Evolutionary conservation across 2,888 invertebrate genomes (phyloP), one percentile per base, ranked within the genome.

Genomic region (Dryococelus australis): DNA sequence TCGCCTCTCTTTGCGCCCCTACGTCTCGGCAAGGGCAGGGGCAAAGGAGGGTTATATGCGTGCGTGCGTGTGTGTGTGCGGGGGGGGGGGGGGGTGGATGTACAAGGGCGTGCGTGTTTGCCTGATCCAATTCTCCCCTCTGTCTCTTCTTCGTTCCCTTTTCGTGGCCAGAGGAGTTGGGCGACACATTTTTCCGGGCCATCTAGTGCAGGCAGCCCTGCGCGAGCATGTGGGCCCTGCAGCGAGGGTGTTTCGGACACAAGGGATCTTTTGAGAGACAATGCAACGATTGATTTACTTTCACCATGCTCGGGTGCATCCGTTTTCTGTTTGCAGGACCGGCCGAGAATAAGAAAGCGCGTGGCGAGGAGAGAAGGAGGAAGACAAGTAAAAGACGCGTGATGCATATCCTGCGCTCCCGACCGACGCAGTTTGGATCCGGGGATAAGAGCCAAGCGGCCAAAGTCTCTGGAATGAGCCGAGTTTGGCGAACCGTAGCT

Each of bases 31-130:
- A 16, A 47, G 65, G 24, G 65, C 8, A 16, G 65, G 65, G 65
- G 24, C n/a, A n/a, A n/a, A n/a, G n/a, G 65, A 65, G 65, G n/a
- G 24, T n/a, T 10, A 65, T 20, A 65, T 10, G 16, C 13, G 10
- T n/a, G 65, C 24, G 65, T n/a, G 65, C 20, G n/a, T 10, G 10
- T 3, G 65, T 65, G 65, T n/a, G 65, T 9, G n/a, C 4, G 65
- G 0, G 65, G 10, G 65, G 13, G 65, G 10, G 65, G 10, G 65
- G 65, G 65, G n/a, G n/a, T n/a, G 65, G 65, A 20, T n/a, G 8
- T 65, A 65, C 65, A 65, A 65, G 65, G 65, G 65, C 65, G 65
- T 65, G 65, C n/a, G 65, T 65, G n/a, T 65, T 65, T 65, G 65
- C 65, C 65, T 9, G 65, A 65, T 65, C 65, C 65, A 65, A n/a